A percentile compares a stretch with the other conserved stretches of the same genome.
Evolutionary conservation across 1,140 invertebrate genomes (phyloP).

Genomic region (Forficula auricularia): DNA sequence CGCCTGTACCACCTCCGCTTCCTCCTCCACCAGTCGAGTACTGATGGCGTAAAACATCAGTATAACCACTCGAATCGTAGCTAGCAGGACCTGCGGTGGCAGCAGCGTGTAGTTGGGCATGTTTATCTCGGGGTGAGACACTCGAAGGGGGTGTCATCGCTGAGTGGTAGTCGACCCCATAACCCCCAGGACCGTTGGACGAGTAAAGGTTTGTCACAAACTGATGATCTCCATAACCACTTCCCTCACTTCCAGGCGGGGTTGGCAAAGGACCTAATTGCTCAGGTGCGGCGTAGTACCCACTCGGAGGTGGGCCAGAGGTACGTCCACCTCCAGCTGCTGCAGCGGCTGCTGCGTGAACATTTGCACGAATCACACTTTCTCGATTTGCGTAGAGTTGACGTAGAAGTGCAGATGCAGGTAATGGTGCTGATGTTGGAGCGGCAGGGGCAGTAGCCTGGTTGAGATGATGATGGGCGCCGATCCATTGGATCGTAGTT

Average conservation of each 20-base stretch:
- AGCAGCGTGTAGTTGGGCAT: conserved; percentile 32
- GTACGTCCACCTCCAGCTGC: conserved; percentile 19
- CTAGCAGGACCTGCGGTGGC: conserved; percentile 26
- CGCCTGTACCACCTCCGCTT: conserved; percentile 18
- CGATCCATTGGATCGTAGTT: conserved; percentile 88
- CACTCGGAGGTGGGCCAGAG: conserved; percentile 9
- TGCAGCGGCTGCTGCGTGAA: conserved; percentile 43
- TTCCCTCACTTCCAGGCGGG: conserved; percentile 65
- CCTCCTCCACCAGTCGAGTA: conserved; percentile 21
- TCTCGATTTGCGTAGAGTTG: conserved; percentile 85
- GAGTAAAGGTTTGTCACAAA: conserved; percentile 29
- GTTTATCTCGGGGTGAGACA: conserved; percentile 79
- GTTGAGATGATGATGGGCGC: conserved; percentile 49
- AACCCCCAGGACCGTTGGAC: conserved; percentile 34
- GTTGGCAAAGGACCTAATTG: conserved; percentile 55
- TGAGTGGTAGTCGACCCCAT: conserved; percentile 65
- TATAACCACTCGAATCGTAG: conserved; percentile 16
- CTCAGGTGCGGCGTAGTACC: conserved; percentile 20
- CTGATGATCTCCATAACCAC: conserved; percentile 51
- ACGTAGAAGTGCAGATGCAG: conserved; percentile 69
- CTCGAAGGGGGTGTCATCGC: conserved; percentile 91
- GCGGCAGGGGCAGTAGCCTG: conserved; percentile 25
- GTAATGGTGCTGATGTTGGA: conserved; percentile 26
- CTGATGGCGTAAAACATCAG: conserved; percentile 36
- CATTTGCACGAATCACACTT: conserved; percentile 80